phyloP scores from a whole-genome alignment of 2,113 vertebrate species.

The Anoura caudifer region DNA sequence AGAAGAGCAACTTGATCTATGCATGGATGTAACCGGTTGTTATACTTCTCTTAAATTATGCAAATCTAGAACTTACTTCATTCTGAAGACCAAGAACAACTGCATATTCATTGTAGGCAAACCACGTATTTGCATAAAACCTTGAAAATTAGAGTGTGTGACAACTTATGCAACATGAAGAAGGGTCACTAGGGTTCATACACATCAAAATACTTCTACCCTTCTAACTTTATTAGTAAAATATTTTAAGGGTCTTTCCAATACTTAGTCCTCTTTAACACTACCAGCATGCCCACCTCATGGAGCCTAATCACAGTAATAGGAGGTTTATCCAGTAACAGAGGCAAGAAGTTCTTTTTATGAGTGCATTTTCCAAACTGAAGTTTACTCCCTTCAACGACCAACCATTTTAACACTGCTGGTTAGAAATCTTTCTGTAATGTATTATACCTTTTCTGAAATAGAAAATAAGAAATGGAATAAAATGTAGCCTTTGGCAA shows the following conservation, averaged over 20 bases:
- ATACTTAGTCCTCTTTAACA: background rate
- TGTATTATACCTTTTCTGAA: background rate
- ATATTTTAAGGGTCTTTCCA: background rate
- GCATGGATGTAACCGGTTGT: background rate
- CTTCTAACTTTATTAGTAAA: background rate
- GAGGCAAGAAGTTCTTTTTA: background rate
- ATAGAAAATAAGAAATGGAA: background rate
- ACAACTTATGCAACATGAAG: background rate
- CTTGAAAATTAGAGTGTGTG: background rate
- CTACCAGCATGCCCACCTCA: background rate
- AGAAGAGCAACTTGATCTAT: background rate
- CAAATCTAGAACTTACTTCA: background rate
- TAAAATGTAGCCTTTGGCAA: background rate
- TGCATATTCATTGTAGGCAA: background rate
- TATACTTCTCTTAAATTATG: background rate
- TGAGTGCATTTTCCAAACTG: background rate
- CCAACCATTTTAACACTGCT: background rate
- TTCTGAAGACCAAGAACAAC: background rate
- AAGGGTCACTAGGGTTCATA: background rate
- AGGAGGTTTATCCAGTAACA: background rate
- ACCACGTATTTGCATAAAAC: background rate
- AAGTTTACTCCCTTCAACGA: background rate
- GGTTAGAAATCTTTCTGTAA: slow-evolving; percentile 12
- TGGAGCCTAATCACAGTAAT: background rate
- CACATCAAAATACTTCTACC: background rate